Evolutionary conservation across 1,140 invertebrate species (phyloP), one percentile per base, ranked within the genome.

Genomic region (Dufourea novaeangliae): DNA sequence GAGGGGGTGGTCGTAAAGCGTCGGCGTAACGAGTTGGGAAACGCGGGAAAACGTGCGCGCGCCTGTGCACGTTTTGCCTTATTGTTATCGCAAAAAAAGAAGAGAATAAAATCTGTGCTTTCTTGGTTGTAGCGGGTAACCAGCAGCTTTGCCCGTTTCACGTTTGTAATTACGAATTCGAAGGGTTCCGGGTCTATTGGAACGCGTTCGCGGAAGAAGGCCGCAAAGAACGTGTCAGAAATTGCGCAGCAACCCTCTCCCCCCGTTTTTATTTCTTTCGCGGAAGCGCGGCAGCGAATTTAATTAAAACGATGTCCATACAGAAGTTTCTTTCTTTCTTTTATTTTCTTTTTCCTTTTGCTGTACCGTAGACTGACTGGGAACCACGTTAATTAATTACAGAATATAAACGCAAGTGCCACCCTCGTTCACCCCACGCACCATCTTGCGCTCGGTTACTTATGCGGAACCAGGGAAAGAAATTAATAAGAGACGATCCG

Each of bases 251-350:
- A 61, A 20, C 25, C 41, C 44, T 37, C 7, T 25, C 7, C 27
- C 29, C 37, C 17, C n/a, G n/a, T n/a, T 0, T 57, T 56, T 50
- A 50, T 71, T 62, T 52, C 29, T 57, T 56, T 64, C 27, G n/a
- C 56, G 27, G 27, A 44, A 71, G 20, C 63, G 64, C 17, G 22
- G 62, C 64, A 50, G 54, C 78, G 78, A 75, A 67, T 80, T 81
- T 84, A 85, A 85, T 85, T 84, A 84, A 72, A 83, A 79, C 81
- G 82, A 83, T 78, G 57, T 73, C 63, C 70, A 83, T 66, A 83
- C 73, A 83, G 71, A 84, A 70, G 62, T 84, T 83, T 71, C 67
- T 71, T 73, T 82, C 64, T 37, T 37, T 37, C 10, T 46, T 46
- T 46, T 7, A 5, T 46, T 46, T 46, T 20, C n/a, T n/a, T n/a